A percentile compares a stretch with the other conserved stretches of the same genome.
Evolutionary conservation across 2,113 vertebrate species (phyloP).

Genomic region (Spermophilus dauricus): DNA sequence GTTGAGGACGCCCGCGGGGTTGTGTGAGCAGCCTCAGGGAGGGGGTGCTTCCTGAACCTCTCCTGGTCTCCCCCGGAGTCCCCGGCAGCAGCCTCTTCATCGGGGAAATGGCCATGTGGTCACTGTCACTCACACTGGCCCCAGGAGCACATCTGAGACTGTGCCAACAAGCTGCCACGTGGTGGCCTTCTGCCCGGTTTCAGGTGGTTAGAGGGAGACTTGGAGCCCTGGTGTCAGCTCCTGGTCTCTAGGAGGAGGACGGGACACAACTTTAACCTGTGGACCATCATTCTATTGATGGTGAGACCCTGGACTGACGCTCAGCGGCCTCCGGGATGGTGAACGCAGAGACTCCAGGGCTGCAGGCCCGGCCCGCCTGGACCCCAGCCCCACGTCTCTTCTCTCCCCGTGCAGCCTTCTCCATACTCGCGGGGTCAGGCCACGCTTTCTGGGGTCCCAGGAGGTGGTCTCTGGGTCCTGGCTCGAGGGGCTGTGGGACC

Average conservation of each 20-base stretch:
- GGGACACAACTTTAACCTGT: rapidly evolving
- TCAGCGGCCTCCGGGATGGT: neutral
- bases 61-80: too few relatives aligned
- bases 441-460: rapidly evolving
- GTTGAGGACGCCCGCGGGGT: too few relatives aligned
- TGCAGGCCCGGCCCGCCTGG: neutral
- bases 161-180: rapidly evolving
- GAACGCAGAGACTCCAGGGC: rapidly evolving
- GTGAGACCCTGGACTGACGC: neutral
- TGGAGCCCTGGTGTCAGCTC: neutral
- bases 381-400: rapidly evolving
- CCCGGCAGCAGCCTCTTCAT: neutral
- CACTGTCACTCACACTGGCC: neutral
- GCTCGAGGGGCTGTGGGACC: rapidly evolving
- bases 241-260: neutral
- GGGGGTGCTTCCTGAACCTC: neutral
- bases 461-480: rapidly evolving
- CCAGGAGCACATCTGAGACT: neutral
- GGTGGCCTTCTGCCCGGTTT: neutral
- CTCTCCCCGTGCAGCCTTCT: neutral
- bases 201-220: rapidly evolving
- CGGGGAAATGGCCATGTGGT: too few relatives aligned
- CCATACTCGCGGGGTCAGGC: rapidly evolving
- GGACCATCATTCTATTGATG: rapidly evolving
- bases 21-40: too few relatives aligned